Conservation (phyloP, 2,888 invertebrate species). For the Podabrus alpinus region DNA sequence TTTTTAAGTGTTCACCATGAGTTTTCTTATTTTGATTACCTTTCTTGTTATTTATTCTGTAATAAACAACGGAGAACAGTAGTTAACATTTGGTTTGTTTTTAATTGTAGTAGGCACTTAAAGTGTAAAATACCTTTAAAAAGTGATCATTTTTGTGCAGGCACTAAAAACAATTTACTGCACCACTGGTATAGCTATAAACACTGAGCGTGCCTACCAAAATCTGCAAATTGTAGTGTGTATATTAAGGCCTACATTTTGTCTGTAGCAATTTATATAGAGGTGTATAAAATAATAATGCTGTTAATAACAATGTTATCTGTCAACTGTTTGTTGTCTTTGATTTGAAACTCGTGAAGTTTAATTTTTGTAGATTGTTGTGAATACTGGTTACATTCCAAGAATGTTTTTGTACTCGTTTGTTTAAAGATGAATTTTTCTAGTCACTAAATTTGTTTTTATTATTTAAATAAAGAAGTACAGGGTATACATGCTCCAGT, state of each 20-base stretch:
- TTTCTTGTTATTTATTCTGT: neutral
- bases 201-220: neutral
- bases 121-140: neutral
- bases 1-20: neutral
- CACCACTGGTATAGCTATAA: neutral
- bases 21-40: neutral
- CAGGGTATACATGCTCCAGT: constrained; percentile 21
- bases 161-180: neutral
- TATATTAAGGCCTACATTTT: constrained; percentile 15
- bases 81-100: neutral
- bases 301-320: constrained; percentile 5
- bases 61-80: neutral
- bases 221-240: neutral
- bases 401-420: constrained; percentile 5
- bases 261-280: constrained; percentile 2
- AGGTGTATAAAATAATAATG: constrained; percentile 2
- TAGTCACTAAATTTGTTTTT: constrained; percentile 17
- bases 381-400: constrained; percentile 15
- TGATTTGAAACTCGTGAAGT: neutral
- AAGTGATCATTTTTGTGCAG: neutral
- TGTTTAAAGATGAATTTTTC: constrained; percentile 8
- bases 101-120: neutral
- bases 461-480: constrained; percentile 7
- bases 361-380: constrained; percentile 4
- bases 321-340: neutral